Evolutionary conservation across 2,888 invertebrate species (phyloP), one percentile per base, ranked within the genome.

Genomic region (Fabriciana adippe): DNA sequence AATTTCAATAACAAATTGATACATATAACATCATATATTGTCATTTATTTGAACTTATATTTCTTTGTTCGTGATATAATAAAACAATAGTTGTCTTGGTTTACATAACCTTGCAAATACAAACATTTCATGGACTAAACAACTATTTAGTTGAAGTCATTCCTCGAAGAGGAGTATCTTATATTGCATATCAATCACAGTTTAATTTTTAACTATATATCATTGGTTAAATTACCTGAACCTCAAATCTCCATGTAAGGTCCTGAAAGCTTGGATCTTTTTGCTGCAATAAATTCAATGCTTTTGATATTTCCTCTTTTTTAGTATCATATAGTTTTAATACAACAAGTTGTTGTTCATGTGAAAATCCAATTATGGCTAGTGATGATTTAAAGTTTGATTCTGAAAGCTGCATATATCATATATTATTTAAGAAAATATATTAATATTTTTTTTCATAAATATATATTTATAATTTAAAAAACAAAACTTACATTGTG

Each of bases 311-410:
- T 70, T 95, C 94, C 16, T 78, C 74, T 77, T 93, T 93, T 78
- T 94, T 95, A 2, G 91, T 87, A 60, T 86, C 83, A 78, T 95
- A 95, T 59, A 95, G 89, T 80, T 94, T 94, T 35, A 89, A 87
- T n/a, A 96, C 78, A 21, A 95, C 86, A 31, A 86, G 83, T 81
- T 94, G 94, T 68, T 94, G 94, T 66, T 95, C 94, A 70, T 92
- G 85, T 11, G 92, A 88, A 78, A 95, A 96, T 0, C 95, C 95
- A 50, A 90, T 90, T 72, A 92, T 76, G 11, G 88, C 88, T 60
- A 91, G 71, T 55, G 92, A 90, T 11, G 90, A 90, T 70, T 86
- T 89, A 67, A 91, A 88, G 73, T 92, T 92, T 57, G 83, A 73
- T 74, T 89, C 89, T 73, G 89, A 83, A 68, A 92, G 74, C 92